Base-by-base conservation (phyloP, 2,113 vertebrate genomes). In the Lasiurus cinereus region DNA sequence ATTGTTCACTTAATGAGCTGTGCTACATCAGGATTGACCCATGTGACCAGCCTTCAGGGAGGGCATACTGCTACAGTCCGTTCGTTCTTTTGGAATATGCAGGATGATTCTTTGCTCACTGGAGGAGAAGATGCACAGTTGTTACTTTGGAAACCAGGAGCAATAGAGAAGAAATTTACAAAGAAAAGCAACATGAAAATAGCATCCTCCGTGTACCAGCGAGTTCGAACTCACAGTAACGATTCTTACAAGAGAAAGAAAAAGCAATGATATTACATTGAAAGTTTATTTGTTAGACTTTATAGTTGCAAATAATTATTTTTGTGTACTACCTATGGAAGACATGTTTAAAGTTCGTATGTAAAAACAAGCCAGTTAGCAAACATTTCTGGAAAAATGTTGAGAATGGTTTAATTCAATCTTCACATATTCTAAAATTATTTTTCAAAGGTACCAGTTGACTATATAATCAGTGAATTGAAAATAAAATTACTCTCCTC, bases 111-210 rank as follows among this genome's bases (percentile, higher is more conserved):
- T 72, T 97, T 99, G 95, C 88, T 99, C 96, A 99, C 99, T 0
- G 99, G 99, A 0, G 99, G 99, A 13, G 99, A 99, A 97, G 99
- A 99, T 56, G 99, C 98, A 27, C 99, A 99, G 97, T 97, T 99
- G 97, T 96, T 99, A 96, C 98, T 99, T 43, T 99, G 99, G 99
- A 99, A 98, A 98, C 98, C 98, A 0, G 97, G 98, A 96, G 98
- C 98, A 52, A 95, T 97, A 93, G 99, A 99, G 93, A 97, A 98
- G 54, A 96, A 82, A 27, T 43, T 96, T 0, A 74, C 97, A 59
- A 99, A 98, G 98, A 99, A 96, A 85, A 96, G 97, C 0, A 97
- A 98, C 6, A 91, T 98, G 97, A 99, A 99, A 98, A 98, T 98
- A 43, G 82, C 98, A 21, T 99, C 99, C 0, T 98, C 98, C 0